A percentile compares a stretch with the other conserved stretches of the same genome.
Conservation (phyloP, 2,797 vertebrate genomes). For the Phrynocephalus forsythii region DNA sequence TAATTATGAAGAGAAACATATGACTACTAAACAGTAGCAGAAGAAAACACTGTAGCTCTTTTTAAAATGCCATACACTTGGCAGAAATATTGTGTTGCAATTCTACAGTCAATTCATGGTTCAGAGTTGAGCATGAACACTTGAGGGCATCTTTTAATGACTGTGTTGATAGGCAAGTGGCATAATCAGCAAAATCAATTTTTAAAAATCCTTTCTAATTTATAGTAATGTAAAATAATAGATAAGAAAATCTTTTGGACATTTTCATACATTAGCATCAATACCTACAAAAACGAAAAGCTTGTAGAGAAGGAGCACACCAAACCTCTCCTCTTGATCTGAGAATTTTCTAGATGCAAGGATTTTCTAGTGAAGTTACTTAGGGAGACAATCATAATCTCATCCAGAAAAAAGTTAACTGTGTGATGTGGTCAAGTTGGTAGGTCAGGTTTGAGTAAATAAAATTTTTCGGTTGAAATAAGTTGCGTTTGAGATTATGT, state of each 20-base stretch:
- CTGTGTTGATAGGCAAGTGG: background rate
- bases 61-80: background rate
- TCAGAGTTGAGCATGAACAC: background rate
- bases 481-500: background rate
- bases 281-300: background rate
- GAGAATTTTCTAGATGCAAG: background rate
- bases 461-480: background rate
- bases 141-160: background rate
- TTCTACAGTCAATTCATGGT: background rate
- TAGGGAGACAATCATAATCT: background rate
- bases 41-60: slow-evolving; percentile 1
- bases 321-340: background rate
- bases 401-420: background rate
- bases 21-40: slow-evolving; percentile 36
- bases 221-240: background rate
- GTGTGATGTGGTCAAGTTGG: background rate
- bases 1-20: slow-evolving; percentile 32
- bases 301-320: background rate
- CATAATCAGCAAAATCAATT: background rate
- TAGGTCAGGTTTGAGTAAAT: background rate
- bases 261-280: background rate
- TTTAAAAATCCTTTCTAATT: background rate
- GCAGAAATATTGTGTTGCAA: background rate
- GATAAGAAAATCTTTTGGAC: background rate
- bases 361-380: background rate